These are phyloP conservation scores for Perdita meconis DNA, from an alignment of 2,888 invertebrate genomes.

Conservation along the genomic window DNA sequence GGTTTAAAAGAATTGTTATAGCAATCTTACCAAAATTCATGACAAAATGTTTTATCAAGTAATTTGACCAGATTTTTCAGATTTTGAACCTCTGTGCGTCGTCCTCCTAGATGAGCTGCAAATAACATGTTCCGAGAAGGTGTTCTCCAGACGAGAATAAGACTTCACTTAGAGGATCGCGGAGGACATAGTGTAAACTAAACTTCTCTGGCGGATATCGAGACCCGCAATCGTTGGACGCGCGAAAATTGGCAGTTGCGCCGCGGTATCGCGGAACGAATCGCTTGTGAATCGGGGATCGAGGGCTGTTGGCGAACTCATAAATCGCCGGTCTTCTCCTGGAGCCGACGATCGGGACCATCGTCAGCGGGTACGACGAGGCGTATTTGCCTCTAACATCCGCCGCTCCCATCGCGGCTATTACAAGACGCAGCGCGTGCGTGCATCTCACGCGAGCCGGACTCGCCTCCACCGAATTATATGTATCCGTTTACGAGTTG, in stretches of 20 bases:
- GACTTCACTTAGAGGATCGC: constrained; percentile 39
- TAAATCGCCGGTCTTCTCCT: constrained; percentile 55
- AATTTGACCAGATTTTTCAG: no score
- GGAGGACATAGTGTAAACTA: constrained; percentile 34
- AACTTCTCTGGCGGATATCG: constrained; percentile 25
- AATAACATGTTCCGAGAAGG: constrained; percentile 34
- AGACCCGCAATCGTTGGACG: constrained; percentile 43
- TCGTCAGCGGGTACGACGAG: background rate
- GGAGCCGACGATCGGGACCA: constrained; percentile 14
- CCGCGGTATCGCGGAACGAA: constrained; percentile 61
- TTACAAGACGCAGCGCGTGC: constrained; percentile 34
- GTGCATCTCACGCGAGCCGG: constrained; percentile 18
- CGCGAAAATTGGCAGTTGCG: constrained; percentile 63
- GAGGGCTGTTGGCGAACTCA: constrained; percentile 56
- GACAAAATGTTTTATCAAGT: no score
- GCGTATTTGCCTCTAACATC: constrained; percentile 19
- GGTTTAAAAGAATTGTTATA: no score
- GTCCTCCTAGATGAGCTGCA: background rate
- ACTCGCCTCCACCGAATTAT: constrained; percentile 49
- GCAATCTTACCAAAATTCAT: no score
- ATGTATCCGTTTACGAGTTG: constrained; percentile 52
- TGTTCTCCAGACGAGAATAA: constrained; percentile 42
- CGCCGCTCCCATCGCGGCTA: constrained; percentile 21
- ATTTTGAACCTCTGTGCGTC: no score
- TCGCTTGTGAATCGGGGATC: constrained; percentile 64